Evolutionary conservation across 2,888 invertebrate species (phyloP), one percentile per base, ranked within the genome.

Genomic region (Griposia aprilina): DNA sequence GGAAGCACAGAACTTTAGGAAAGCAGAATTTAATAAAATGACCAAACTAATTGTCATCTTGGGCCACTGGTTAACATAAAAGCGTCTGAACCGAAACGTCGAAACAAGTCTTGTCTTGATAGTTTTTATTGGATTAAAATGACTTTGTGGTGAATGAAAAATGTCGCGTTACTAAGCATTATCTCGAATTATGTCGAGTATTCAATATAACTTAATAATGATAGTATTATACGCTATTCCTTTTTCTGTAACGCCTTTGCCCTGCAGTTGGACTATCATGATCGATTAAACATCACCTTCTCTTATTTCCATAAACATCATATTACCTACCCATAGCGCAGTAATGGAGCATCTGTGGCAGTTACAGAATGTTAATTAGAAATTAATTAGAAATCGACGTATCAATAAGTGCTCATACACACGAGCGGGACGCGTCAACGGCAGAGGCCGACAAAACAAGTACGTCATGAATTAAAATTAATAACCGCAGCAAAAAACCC

Each of bases 401-500:
- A 73, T 60, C 15, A 17, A 50, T 52, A 15, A 45, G 6, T 1
- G 45, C 45, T 45, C 45, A 45, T 45, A 45, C 45, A 45, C 8
- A 45, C 10, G 45, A 8, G 45, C 45, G 10, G 10, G 10, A 45
- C 45, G 45, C 45, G 45, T 45, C 10, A 10, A 45, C 45, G 45
- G 10, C 45, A 45, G 45, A 45, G 45, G 45, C 45, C 6, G 45
- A 10, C 45, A 45, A 15, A n/a, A 69, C 30, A 70, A 26, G 23
- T 78, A 66, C 57, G 41, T 36, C 26, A n/a, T 20, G 13, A 63
- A 52, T 59, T 68, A 68, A 76, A 68, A 26, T 48, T 45, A 48
- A 57, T 50, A 55, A 75, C 59, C 45, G 45, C 48, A 63, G 5
- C 20, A 55, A 77, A 70, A 82, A 82, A 73, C 78, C 82, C 57